These are phyloP conservation scores for Plutomurus gul DNA, from an alignment of 1,140 invertebrate species.

Conservation along the genomic window DNA sequence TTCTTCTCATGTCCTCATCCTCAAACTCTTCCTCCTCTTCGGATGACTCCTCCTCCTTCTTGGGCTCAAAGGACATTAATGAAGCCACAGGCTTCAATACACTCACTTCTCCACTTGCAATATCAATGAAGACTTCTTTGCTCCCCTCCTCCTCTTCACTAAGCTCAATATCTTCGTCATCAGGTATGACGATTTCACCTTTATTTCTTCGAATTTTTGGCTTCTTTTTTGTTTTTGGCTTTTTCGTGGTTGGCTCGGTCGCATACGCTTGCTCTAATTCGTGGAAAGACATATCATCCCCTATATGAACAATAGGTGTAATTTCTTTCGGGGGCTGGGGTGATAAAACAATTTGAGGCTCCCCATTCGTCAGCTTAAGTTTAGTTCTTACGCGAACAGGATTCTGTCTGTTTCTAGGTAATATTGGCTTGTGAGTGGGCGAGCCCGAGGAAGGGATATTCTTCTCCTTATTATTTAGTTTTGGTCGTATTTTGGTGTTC, in stretches of 20 bases:
- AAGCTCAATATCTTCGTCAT: slow-evolving; percentile 21
- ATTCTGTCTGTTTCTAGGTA: neutral
- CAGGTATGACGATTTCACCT: neutral
- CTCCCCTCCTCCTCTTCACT: slow-evolving; percentile 26
- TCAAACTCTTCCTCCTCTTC: slow-evolving; percentile 1
- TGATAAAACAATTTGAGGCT: slow-evolving; percentile 2
- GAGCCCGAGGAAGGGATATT: neutral
- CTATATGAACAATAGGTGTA: slow-evolving; percentile 39
- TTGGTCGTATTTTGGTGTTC: neutral
- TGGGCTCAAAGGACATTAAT: neutral
- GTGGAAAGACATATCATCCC: slow-evolving; percentile 40
- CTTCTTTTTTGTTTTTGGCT: neutral
- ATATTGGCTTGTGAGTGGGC: neutral
- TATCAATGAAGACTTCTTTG: slow-evolving; percentile 50
- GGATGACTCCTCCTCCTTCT: slow-evolving; percentile 17
- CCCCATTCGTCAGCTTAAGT: slow-evolving; percentile 20
- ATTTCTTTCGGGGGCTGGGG: neutral
- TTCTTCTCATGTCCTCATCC: slow-evolving; percentile 36
- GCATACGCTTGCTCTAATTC: slow-evolving; percentile 14
- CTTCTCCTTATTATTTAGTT: neutral
- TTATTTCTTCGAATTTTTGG: neutral
- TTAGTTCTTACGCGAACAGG: neutral
- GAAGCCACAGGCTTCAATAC: slow-evolving; percentile 48
- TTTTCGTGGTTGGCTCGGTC: neutral
- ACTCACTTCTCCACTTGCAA: slow-evolving; percentile 51